Evolutionary conservation across 2,888 invertebrate species (phyloP), one percentile per base, ranked within the genome.

Genomic region (Empis livida): DNA sequence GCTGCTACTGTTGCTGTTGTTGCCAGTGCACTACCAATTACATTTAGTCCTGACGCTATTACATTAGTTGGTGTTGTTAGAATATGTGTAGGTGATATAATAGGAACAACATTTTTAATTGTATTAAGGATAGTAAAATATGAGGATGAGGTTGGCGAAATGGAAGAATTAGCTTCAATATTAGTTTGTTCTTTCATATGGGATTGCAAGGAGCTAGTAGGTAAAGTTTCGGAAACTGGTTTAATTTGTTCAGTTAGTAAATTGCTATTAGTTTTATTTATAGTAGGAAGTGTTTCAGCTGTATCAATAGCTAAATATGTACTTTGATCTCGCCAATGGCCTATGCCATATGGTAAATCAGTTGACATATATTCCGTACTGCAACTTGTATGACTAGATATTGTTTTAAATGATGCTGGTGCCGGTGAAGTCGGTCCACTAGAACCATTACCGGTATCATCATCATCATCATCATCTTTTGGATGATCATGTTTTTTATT

Each of bases 291-390:
- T 27, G 23, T 27, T 32, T 45, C 45, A 49, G 72, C 67, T 49
- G 73, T 71, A 65, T 81, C 80, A 59, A 73, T 62, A 58, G 80
- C 74, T 58, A 87, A 71, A 60, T 85, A 86, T 44, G 87, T 85
- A 62, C 84, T 86, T 62, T 84, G 78, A 62, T 84, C 87, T 63
- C 78, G 79, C 86, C 86, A 87, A 62, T 83, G 81, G 65, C 84
- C 84, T 57, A 87, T 77, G 47, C 86, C 86, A 51, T 84, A 84
- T 8, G 87, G 87, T 54, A 87, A 71, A 67, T 84, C 82, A 61
- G 83, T 79, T 43, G 80, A 77, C 57, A 80, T 74, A 58, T 78
- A 79, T 60, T 79, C 78, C 13, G 82, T 79, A 35, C 70, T 70
- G 43, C 73, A 76, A 51, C 57, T 62, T 38, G 57, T 57, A 49